Conservation (phyloP, 2,888 invertebrate species). For the Trichogramma evanescens region DNA sequence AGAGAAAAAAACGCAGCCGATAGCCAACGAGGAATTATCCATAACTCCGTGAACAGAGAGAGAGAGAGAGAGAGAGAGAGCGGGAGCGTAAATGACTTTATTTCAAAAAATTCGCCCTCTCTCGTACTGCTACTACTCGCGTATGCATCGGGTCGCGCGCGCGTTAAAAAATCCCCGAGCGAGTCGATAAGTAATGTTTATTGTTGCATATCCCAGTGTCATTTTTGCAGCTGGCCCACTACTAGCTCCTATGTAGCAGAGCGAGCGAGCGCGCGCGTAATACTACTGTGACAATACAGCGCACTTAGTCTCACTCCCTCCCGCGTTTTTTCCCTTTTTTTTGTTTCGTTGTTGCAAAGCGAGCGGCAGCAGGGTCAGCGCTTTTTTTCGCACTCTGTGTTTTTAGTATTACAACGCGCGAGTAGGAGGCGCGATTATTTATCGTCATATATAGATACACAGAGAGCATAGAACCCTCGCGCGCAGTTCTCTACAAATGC, state of each 20-base stretch:
- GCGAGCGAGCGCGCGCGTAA: not conserved
- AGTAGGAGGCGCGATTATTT: conserved; percentile 16
- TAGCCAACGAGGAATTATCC: conserved; percentile 42
- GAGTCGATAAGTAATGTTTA: conserved; percentile 47
- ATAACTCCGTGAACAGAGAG: conserved; percentile 34
- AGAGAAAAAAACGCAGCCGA: conserved; percentile 16
- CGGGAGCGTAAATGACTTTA: conserved; percentile 46
- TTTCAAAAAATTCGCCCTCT: conserved; percentile 45
- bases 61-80: no score
- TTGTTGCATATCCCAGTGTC: conserved; percentile 41
- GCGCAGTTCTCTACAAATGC: conserved; percentile 14
- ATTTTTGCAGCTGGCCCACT: conserved; percentile 9
- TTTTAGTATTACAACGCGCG: conserved; percentile 12
- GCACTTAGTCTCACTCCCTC: conserved; percentile 5
- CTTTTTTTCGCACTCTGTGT: conserved; percentile 12
- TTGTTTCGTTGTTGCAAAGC: not conserved
- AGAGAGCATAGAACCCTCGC: not conserved
- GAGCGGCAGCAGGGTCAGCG: conserved; percentile 1
- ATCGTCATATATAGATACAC: conserved; percentile 10
- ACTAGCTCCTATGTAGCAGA: not conserved
- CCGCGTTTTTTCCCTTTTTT: not conserved
- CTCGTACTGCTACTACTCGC: conserved; percentile 27
- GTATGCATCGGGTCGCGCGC: conserved; percentile 22
- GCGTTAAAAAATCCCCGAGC: conserved; percentile 39
- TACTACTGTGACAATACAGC: not conserved